Evolutionary conservation across 2,113 vertebrate genomes (phyloP).

Genomic region (Salvelinus sp.): DNA sequence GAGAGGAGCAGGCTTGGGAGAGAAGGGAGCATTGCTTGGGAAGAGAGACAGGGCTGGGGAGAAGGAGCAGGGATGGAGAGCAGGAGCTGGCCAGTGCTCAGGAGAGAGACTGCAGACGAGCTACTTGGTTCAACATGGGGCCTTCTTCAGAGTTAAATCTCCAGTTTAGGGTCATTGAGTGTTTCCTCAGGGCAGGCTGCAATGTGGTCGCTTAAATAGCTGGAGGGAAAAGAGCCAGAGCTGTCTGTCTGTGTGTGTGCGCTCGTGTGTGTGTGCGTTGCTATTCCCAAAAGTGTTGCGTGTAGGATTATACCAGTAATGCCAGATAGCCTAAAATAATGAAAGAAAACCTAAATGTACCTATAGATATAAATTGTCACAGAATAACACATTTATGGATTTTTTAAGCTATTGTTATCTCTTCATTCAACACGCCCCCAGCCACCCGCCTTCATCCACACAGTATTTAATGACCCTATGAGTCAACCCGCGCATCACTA

Average conservation of each 20-base stretch:
- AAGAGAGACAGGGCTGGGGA: too few relatives aligned
- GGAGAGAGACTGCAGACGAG: conserved; percentile 22
- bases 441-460: too few relatives aligned
- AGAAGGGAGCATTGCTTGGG: too few relatives aligned
- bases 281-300: too few relatives aligned
- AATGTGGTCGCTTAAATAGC: conserved; percentile 10
- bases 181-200: conserved; percentile 10
- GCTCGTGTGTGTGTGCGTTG: background rate
- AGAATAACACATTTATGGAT: too few relatives aligned
- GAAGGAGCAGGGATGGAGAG: background rate
- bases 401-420: too few relatives aligned
- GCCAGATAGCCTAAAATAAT: too few relatives aligned
- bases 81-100: background rate
- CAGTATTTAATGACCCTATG: too few relatives aligned
- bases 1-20: conserved; percentile 11
- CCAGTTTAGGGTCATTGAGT: conserved; percentile 15
- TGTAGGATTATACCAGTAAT: too few relatives aligned
- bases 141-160: conserved; percentile 8
- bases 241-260: background rate
- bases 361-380: background rate
- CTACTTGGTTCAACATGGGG: background rate
- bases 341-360: too few relatives aligned
- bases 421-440: too few relatives aligned
- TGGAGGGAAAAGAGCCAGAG: background rate
- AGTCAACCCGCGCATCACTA: too few relatives aligned